A percentile compares a stretch with the other conserved stretches of the same genome.
These are phyloP conservation scores for Heliothis virescens DNA, from an alignment of 1,140 invertebrate genomes.

Conservation along the genomic window DNA sequence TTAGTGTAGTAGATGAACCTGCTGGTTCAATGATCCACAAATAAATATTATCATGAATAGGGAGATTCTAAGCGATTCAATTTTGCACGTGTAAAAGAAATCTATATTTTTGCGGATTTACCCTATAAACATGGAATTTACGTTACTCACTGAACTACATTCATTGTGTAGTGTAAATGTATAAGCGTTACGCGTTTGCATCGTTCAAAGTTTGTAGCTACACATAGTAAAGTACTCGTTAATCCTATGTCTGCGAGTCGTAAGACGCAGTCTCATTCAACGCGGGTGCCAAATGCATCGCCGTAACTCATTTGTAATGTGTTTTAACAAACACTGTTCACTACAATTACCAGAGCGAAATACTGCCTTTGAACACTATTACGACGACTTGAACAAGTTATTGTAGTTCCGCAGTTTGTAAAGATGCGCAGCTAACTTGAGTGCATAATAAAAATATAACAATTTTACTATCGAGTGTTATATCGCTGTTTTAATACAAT, in stretches of 20 bases:
- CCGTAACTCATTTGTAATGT: conserved; percentile 64
- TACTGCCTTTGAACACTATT: conserved; percentile 42
- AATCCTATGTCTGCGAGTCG: conserved; percentile 46
- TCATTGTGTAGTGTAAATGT: neutral
- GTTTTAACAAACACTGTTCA: conserved; percentile 58
- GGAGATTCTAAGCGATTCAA: no score
- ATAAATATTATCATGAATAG: no score
- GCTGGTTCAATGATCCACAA: no score
- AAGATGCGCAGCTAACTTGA: conserved; percentile 5
- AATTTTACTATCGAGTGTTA: conserved; percentile 11
- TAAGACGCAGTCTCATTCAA: conserved; percentile 51
- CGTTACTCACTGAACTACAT: no score
- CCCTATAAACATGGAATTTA: no score
- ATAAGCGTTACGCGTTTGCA: neutral
- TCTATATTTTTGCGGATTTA: no score
- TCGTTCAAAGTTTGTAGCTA: conserved; percentile 24
- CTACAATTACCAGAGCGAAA: conserved; percentile 38
- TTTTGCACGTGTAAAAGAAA: no score
- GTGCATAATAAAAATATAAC: conserved; percentile 17
- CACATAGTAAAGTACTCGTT: conserved; percentile 35
- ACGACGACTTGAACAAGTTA: conserved; percentile 33
- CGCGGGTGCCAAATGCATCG: conserved; percentile 68
- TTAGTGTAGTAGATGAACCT: no score
- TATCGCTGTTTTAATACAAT: conserved; percentile 5
- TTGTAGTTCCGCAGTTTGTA: conserved; percentile 9